Evolutionary conservation across 2,888 invertebrate genomes (phyloP).

Genomic region (Bembecia ichneumoniformis): DNA sequence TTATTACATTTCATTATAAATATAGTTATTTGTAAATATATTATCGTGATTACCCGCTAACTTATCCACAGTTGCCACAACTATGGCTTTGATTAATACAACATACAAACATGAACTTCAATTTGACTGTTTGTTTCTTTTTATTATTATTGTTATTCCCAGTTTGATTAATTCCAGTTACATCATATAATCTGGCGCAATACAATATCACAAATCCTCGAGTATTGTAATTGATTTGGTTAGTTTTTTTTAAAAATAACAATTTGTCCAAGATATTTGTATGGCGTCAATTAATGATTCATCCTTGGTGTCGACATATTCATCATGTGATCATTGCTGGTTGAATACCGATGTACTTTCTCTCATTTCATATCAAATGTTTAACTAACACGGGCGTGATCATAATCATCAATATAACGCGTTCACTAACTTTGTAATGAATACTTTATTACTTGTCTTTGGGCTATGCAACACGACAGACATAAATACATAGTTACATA

Average conservation of each 20-base stretch:
- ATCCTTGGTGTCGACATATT: slow-evolving; percentile 37
- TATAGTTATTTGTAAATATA: too few species aligned
- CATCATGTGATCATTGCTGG: slow-evolving; percentile 21
- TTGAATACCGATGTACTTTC: slow-evolving; percentile 39
- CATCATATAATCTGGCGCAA: slow-evolving; percentile 26
- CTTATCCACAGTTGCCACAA: too few species aligned
- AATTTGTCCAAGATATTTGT: slow-evolving; percentile 14
- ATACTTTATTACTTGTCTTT: slow-evolving; percentile 53
- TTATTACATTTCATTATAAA: too few species aligned
- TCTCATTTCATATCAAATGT: slow-evolving; percentile 29
- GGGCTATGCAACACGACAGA: slow-evolving; percentile 20
- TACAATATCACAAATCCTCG: slow-evolving; percentile 13
- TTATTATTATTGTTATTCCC: too few species aligned
- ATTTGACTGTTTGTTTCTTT: not conserved
- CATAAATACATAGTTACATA: not conserved
- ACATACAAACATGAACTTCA: slow-evolving; percentile 45
- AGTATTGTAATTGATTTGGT: not conserved
- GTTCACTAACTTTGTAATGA: slow-evolving; percentile 46
- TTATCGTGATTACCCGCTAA: too few species aligned
- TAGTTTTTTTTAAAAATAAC: not conserved
- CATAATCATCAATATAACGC: slow-evolving; percentile 33
- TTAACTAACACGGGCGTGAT: slow-evolving; percentile 57
- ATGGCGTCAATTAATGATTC: slow-evolving; percentile 45
- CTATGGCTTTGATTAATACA: too few species aligned
- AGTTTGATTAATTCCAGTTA: too few species aligned